A percentile compares a stretch with the other conserved stretches of the same genome.
Conservation (phyloP, 1,140 invertebrate species). For the Zeugodacus cucurbitae region DNA sequence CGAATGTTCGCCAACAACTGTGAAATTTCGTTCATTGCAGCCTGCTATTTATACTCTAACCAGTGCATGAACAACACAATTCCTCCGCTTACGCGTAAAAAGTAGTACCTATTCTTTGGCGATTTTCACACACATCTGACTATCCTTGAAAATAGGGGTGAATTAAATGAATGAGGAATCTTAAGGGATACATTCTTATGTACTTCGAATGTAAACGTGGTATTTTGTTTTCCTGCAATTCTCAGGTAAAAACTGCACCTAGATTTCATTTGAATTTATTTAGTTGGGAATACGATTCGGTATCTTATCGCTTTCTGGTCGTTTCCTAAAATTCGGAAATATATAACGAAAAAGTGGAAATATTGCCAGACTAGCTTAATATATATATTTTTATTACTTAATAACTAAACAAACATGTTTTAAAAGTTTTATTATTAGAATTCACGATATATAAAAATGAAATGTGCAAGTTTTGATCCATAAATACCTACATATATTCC, state of each 20-base stretch:
- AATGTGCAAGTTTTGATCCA: no score
- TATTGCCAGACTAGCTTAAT: neutral
- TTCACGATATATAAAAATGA: no score
- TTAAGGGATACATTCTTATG: neutral
- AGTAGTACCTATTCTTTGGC: neutral
- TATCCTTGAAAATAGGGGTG: neutral
- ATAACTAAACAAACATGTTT: no score
- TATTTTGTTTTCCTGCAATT: neutral
- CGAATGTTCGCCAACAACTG: conserved; percentile 42
- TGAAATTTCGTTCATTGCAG: neutral
- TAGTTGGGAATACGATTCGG: neutral
- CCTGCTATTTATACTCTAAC: conserved; percentile 42
- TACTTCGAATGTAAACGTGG: neutral
- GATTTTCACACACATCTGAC: neutral
- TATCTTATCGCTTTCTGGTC: conserved; percentile 20
- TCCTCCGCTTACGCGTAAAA: neutral
- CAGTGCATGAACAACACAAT: neutral
- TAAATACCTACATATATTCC: no score
- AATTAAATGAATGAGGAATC: neutral
- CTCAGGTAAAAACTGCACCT: neutral
- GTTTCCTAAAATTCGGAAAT: conserved; percentile 27
- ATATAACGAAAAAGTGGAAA: neutral
- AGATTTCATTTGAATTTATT: neutral
- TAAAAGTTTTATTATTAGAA: no score
- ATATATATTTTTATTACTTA: no score